Evolutionary conservation across 1,140 invertebrate species (phyloP).

Genomic region (Danaus melanippus): DNA sequence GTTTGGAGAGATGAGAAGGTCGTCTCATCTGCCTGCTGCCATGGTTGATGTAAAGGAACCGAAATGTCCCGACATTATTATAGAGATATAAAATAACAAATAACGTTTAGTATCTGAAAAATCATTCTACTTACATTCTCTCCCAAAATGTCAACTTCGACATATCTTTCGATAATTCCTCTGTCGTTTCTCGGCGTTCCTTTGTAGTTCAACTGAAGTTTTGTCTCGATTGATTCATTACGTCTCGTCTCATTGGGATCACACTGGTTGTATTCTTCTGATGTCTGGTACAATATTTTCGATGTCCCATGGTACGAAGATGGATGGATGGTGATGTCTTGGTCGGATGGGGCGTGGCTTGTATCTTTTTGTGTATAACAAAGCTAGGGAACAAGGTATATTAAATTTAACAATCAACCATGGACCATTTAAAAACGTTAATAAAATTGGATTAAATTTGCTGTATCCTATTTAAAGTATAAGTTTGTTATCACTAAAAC

Average conservation of each 20-base stretch:
- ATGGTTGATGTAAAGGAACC: no score
- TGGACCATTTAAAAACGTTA: no score
- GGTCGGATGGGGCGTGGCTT: slow-evolving; percentile 33
- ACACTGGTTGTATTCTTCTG: slow-evolving; percentile 20
- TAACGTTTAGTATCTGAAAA: not conserved
- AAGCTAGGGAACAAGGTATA: slow-evolving; percentile 24
- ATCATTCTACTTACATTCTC: slow-evolving; percentile 24
- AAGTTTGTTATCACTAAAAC: no score
- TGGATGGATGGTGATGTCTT: slow-evolving; percentile 36
- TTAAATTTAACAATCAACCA: not conserved
- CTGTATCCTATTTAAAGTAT: no score
- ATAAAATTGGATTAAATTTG: no score
- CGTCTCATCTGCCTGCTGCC: no score
- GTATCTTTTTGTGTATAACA: slow-evolving; percentile 39
- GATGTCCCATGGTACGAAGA: slow-evolving; percentile 35
- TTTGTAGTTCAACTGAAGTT: slow-evolving; percentile 30
- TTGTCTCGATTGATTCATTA: slow-evolving; percentile 15
- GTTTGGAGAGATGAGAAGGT: no score
- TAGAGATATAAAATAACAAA: not conserved
- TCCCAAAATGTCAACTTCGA: slow-evolving; percentile 37
- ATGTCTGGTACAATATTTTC: slow-evolving; percentile 24
- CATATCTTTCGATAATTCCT: slow-evolving; percentile 34
- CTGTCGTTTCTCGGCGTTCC: slow-evolving; percentile 29
- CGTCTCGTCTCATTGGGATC: slow-evolving; percentile 8
- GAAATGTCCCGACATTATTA: no score